Base-by-base conservation (phyloP, 2,888 invertebrate genomes). In the Disparrhopalites patrizii region DNA sequence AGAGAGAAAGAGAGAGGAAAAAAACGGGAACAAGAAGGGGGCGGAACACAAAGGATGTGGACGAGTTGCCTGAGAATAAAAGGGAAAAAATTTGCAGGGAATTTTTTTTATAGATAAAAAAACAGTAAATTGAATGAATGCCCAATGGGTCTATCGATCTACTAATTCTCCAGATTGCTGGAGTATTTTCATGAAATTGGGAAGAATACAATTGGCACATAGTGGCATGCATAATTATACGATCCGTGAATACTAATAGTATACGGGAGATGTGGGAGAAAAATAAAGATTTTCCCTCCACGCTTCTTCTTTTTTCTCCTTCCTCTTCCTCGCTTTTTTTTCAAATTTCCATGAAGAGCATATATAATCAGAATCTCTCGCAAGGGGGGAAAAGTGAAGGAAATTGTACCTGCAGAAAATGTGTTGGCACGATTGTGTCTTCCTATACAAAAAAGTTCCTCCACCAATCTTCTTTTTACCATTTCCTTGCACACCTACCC, bases 101-200 rank as follows among this genome's bases (percentile, higher is more conserved):
- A n/a, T n/a, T n/a, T n/a, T n/a, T n/a, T n/a, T n/a, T n/a, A n/a
- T n/a, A n/a, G n/a, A n/a, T n/a, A n/a, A 47, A 47, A 23, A 40
- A 47, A 47, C 20, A 47, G 20, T 47, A 47, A 47, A 47, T 47
- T 47, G 23, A 47, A 47, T 47, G n/a, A n/a, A 40, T 47, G 10
- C 47, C 25, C 47, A 20, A 20, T 15, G 47, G 47, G 23, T 23
- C 47, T 47, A 47, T 47, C 47, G 47, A 47, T 47, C 25, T 20
- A n/a, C 47, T 18, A 47, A 47, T 23, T 47, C n/a, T 23, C 23
- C 15, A 23, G 47, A 47, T 47, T 23, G 23, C 23, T 23, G 20
- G 20, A 23, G 47, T 25, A 20, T 47, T 47, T 47, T 47, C 8
- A 23, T 47, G 25, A 23, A 23, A 7, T 8, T 47, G 47, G 25